These are phyloP conservation scores for Hypsibius dujardini DNA, from an alignment of 1,140 invertebrate genomes.

Conservation along the genomic window DNA sequence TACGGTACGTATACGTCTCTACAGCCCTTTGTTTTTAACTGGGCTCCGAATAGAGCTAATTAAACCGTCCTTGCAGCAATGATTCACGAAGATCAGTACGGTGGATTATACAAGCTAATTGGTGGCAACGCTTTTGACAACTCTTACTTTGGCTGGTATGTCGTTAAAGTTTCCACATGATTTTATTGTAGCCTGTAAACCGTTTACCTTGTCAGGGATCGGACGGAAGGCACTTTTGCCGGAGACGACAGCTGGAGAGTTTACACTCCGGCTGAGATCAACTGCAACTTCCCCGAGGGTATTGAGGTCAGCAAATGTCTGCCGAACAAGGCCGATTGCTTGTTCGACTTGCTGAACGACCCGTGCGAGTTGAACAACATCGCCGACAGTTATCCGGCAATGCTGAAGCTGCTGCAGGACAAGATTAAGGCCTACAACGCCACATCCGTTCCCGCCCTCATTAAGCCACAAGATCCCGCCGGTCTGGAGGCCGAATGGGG, in stretches of 20 bases:
- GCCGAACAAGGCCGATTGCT: slow-evolving; percentile 25
- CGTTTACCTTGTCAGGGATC: background rate
- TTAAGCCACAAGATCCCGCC: background rate
- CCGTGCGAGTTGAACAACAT: slow-evolving; percentile 33
- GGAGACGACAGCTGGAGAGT: background rate
- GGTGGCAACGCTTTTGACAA: slow-evolving; percentile 9
- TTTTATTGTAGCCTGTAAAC: background rate
- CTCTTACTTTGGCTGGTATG: background rate
- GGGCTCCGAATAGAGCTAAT: too few relatives aligned
- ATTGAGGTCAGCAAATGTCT: slow-evolving; percentile 24
- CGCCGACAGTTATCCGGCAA: slow-evolving; percentile 24
- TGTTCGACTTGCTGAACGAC: slow-evolving; percentile 31
- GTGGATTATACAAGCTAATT: slow-evolving; percentile 10
- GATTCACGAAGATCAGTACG: slow-evolving; percentile 14
- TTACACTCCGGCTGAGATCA: background rate
- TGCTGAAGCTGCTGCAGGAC: slow-evolving; percentile 21
- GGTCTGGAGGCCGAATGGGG: background rate
- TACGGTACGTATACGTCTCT: background rate
- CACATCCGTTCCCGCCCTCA: background rate
- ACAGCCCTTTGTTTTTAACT: slow-evolving; percentile 17
- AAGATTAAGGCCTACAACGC: slow-evolving; percentile 10
- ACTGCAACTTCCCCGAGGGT: slow-evolving; percentile 13
- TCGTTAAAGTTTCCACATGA: background rate
- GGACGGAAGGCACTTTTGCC: background rate
- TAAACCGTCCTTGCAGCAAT: background rate